Conservation (phyloP, 2,888 invertebrate genomes). For the Oxyteleia sp. region DNA sequence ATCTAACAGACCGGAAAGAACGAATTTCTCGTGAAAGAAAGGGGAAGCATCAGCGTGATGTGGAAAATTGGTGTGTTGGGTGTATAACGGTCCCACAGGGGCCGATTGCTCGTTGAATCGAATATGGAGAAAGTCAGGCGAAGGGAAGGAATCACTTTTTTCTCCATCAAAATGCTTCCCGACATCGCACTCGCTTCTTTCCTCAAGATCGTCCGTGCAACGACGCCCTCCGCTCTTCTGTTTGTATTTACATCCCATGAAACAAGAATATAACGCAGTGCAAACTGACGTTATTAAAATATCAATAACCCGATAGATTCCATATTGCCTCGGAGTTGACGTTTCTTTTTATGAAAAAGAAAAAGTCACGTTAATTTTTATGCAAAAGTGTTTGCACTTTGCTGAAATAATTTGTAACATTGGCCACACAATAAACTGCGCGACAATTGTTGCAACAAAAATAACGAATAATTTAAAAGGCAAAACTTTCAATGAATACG, state of each 20-base stretch:
- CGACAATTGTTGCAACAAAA: conserved; percentile 35
- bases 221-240: background rate
- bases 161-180: conserved; percentile 34
- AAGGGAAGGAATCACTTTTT: conserved; percentile 41
- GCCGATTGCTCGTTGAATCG: conserved; percentile 62
- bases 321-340: background rate
- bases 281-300: background rate
- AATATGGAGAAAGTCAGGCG: conserved; percentile 58
- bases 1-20: conserved; percentile 46
- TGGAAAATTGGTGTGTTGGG: conserved; percentile 65
- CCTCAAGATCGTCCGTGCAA: background rate
- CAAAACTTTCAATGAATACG: conserved; percentile 80
- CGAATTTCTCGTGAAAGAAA: conserved; percentile 27
- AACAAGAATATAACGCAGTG: background rate
- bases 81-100: conserved; percentile 61
- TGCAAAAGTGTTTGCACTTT: background rate
- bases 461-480: conserved; percentile 29
- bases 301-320: conserved; percentile 5
- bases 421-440: background rate
- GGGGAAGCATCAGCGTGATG: conserved; percentile 48
- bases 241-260: conserved; percentile 34
- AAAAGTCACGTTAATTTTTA: background rate
- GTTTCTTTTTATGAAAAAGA: background rate
- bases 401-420: background rate
- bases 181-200: conserved; percentile 3